Conservation (phyloP, 2,797 vertebrate species). For the Notoglanidium macrostoma region DNA sequence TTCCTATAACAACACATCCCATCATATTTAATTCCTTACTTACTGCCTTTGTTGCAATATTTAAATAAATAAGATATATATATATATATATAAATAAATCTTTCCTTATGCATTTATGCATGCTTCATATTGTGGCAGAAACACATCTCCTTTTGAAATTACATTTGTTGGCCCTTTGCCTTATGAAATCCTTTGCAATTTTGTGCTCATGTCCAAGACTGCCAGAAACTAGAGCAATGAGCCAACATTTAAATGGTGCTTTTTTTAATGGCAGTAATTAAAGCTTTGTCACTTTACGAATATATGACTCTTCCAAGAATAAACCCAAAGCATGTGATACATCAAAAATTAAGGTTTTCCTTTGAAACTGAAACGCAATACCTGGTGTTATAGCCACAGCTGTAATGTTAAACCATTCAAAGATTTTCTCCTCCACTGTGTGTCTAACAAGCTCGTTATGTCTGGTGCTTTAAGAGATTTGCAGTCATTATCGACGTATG, state of each 20-base stretch:
- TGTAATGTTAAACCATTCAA: not conserved
- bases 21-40: not conserved
- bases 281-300: not conserved
- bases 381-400: not conserved
- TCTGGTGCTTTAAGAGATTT: not conserved
- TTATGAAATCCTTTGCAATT: not conserved
- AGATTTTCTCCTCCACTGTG: not conserved
- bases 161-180: conserved; percentile 3
- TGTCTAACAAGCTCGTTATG: conserved; percentile 7
- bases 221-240: not conserved
- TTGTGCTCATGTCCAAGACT: not conserved
- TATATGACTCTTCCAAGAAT: not conserved
- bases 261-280: not conserved
- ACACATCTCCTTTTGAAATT: not conserved
- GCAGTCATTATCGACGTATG: not conserved
- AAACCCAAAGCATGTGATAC: not conserved
- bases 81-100: not conserved
- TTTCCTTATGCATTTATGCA: not conserved
- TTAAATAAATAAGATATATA: not conserved
- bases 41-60: not conserved
- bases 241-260: not conserved
- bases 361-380: conserved; percentile 1
- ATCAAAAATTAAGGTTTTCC: not conserved
- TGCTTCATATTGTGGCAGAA: not conserved
- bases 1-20: not conserved